Evolutionary conservation across 2,113 vertebrate species (phyloP).

Genomic region (Trematocara macrostoma): DNA sequence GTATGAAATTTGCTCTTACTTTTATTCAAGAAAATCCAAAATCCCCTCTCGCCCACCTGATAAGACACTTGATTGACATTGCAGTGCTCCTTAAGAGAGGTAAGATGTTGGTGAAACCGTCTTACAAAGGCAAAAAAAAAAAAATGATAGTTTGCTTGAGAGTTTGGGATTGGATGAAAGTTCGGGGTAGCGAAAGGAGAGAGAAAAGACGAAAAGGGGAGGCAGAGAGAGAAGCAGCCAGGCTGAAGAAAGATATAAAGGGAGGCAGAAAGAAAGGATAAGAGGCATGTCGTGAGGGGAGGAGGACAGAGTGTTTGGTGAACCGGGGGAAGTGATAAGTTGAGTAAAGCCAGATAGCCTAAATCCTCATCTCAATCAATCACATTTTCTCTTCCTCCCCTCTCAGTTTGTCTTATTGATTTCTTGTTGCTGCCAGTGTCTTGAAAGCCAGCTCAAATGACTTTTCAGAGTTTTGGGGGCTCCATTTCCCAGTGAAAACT

Average conservation of each 20-base stretch:
- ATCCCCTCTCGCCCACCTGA: neutral
- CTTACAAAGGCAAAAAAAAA: neutral
- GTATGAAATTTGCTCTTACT: neutral
- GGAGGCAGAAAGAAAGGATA: neutral
- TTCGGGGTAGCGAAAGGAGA: neutral
- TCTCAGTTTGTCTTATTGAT: slow-evolving; percentile 63
- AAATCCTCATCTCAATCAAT: slow-evolving; percentile 63
- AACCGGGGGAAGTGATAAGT: slow-evolving; percentile 43
- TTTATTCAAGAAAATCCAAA: neutral
- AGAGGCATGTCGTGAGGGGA: neutral
- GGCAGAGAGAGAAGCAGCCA: neutral
- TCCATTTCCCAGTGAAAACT: slow-evolving; percentile 3
- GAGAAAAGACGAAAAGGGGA: neutral
- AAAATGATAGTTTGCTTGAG: slow-evolving; percentile 2
- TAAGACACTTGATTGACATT: slow-evolving; percentile 10
- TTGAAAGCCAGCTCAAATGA: slow-evolving; percentile 53
- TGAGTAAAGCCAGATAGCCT: slow-evolving; percentile 40
- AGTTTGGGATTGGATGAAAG: slow-evolving; percentile 10
- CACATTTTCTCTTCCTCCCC: slow-evolving; percentile 51
- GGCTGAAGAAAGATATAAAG: neutral
- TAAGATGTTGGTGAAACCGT: neutral
- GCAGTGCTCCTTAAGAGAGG: neutral
- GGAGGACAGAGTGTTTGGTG: neutral
- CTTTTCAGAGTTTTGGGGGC: slow-evolving; percentile 24
- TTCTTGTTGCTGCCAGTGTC: slow-evolving; percentile 52